Evolutionary conservation across 2,797 vertebrate species (phyloP), one percentile per base, ranked within the genome.

Genomic region (Petrocephalus schoutedeni): DNA sequence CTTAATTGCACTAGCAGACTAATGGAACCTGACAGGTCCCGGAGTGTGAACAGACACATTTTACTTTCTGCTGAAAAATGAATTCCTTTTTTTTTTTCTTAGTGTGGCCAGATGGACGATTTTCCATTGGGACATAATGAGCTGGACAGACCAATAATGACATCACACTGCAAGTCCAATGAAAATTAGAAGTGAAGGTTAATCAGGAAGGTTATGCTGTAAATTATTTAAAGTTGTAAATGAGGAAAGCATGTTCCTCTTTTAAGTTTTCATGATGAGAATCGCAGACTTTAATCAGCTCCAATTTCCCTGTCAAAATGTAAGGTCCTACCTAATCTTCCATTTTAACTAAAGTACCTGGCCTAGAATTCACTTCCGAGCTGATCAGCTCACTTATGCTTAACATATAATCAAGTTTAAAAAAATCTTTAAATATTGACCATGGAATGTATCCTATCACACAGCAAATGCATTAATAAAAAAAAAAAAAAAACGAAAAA

Each of bases 161-260:
- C 85, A 64, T 61, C 58, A 61, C 36, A 64, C 32, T 86, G 57
- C 32, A 45, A 49, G 57, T 49, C 57, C n/a, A 36, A 61, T 0
- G n/a, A 64, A 57, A 85, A 85, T 53, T 23, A 54, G 82, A 85
- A 85, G 45, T 85, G 54, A 54, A 85, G 84, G 84, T 85, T 85
- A 57, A 85, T 85, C 14, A 85, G 21, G 41, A 51, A 49, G 54
- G 53, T 85, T 23, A 57, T 53, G 58, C 28, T 32, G 54, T 36
- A 85, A 58, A 85, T 85, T 57, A 85, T 32, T 85, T 57, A 85
- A 85, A 57, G 51, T 19, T 58, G 23, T 85, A 85, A 85, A 54
- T 56, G 23, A 36, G 53, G 12, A 85, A 85, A 57, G 28, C 21
- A n/a, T 58, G 84, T 19, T 83, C 77, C 77, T 83, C 77, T 51